Conservation (phyloP, 2,888 invertebrate genomes). For the Oligia latruncula region DNA sequence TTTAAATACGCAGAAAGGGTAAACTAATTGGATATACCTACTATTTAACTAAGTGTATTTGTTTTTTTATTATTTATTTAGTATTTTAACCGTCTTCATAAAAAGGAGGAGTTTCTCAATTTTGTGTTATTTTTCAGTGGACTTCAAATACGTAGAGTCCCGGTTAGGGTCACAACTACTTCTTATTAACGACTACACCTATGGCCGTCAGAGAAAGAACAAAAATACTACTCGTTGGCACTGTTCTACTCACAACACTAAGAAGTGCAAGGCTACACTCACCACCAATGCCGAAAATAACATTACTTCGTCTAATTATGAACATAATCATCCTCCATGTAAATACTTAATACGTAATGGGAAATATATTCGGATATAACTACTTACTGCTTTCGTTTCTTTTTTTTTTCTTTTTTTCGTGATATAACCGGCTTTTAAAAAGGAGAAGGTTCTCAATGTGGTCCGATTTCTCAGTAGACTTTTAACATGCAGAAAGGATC, state of each 20-base stretch:
- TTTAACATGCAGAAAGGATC: background rate
- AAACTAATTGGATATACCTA: too few species aligned
- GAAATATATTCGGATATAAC: too few species aligned
- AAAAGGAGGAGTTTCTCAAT: background rate
- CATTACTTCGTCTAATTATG: conserved; percentile 16
- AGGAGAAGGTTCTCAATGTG: background rate
- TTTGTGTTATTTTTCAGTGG: background rate
- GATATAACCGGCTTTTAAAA: background rate
- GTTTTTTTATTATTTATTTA: too few species aligned
- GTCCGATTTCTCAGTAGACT: background rate
- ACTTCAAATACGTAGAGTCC: background rate
- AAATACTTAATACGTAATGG: conserved; percentile 4
- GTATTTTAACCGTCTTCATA: background rate
- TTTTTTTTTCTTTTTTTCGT: background rate
- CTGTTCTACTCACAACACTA: conserved; percentile 55
- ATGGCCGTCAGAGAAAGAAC: background rate
- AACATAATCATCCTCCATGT: conserved; percentile 44
- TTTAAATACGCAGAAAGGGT: too few species aligned
- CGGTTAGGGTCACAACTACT: conserved; percentile 28
- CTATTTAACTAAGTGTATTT: too few species aligned
- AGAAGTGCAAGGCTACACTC: conserved; percentile 51
- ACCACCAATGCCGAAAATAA: background rate
- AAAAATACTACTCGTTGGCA: conserved; percentile 39
- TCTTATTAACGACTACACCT: conserved; percentile 54
- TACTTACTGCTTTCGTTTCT: background rate